Percentiles rank a stretch among this genome's conserved stretches.
phyloP scores from a whole-genome alignment of 2,888 invertebrate species.

The Stenodema calcarata region DNA sequence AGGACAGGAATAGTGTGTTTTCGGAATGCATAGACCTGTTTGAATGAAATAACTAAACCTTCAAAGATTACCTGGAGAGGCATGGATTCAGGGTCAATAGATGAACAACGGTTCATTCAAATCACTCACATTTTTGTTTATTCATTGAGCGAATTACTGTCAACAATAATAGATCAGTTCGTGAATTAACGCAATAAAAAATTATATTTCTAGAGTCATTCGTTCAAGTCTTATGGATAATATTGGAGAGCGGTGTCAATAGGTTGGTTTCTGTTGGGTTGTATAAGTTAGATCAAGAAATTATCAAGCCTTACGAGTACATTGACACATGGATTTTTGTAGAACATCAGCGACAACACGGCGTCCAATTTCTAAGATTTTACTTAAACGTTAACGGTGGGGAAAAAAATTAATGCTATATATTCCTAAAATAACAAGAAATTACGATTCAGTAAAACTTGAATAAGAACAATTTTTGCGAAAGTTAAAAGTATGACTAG shows the following conservation, averaged over 20 bases:
- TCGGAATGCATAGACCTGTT: too few relatives aligned
- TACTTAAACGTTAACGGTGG: slow-evolving; percentile 9
- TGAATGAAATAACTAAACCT: too few relatives aligned
- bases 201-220: slow-evolving; percentile 23
- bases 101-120: background rate
- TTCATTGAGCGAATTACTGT: slow-evolving; percentile 7
- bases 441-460: slow-evolving; percentile 5
- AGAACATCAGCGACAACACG: background rate
- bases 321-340: background rate
- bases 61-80: background rate
- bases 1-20: too few relatives aligned
- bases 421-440: background rate
- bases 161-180: slow-evolving; percentile 33
- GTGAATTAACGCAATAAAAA: slow-evolving; percentile 25
- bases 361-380: background rate
- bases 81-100: background rate
- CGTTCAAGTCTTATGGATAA: slow-evolving; percentile 28
- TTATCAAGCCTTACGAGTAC: background rate
- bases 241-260: background rate
- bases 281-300: background rate
- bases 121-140: background rate
- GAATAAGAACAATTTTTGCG: background rate
- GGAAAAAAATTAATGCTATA: background rate
- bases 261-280: background rate
- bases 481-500: slow-evolving; percentile 47